Evolutionary conservation across 2,113 vertebrate genomes (phyloP).

Genomic region (Puffinus mauretanicus): DNA sequence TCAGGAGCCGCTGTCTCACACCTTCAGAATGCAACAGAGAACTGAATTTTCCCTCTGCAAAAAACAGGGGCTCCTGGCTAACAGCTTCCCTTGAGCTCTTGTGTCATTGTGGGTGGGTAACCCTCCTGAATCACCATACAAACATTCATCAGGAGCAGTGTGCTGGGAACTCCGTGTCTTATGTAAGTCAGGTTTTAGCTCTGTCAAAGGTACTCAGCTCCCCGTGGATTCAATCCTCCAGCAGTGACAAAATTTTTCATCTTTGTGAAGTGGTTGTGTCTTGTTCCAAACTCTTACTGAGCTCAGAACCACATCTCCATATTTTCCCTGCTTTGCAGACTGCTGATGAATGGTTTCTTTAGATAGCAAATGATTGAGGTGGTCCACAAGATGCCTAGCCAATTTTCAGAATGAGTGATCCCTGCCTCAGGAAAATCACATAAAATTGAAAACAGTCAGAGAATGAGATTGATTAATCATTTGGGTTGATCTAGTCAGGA

Average conservation of each 20-base stretch:
- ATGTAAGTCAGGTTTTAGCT: neutral
- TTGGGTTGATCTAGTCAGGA: neutral
- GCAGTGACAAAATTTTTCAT: neutral
- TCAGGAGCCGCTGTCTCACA: neutral
- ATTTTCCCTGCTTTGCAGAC: neutral
- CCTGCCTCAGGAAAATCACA: slow-evolving; percentile 7
- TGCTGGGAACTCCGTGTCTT: neutral
- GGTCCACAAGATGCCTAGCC: neutral
- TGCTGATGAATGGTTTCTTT: neutral
- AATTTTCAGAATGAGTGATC: slow-evolving; percentile 28
- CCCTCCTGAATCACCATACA: neutral
- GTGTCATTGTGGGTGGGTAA: neutral
- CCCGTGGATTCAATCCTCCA: neutral
- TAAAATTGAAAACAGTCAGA: slow-evolving; percentile 12
- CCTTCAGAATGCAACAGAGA: neutral
- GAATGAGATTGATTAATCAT: slow-evolving; percentile 1
- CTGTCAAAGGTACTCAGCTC: neutral
- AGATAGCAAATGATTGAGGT: neutral
- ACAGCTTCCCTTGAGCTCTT: neutral
- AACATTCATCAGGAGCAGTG: neutral
- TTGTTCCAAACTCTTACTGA: neutral
- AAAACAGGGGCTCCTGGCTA: neutral
- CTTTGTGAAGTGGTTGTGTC: neutral
- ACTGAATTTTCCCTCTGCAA: neutral
- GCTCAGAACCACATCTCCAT: neutral